Base-by-base conservation (phyloP, 2,888 invertebrate genomes). In the Nephrocerus scutellatus region DNA sequence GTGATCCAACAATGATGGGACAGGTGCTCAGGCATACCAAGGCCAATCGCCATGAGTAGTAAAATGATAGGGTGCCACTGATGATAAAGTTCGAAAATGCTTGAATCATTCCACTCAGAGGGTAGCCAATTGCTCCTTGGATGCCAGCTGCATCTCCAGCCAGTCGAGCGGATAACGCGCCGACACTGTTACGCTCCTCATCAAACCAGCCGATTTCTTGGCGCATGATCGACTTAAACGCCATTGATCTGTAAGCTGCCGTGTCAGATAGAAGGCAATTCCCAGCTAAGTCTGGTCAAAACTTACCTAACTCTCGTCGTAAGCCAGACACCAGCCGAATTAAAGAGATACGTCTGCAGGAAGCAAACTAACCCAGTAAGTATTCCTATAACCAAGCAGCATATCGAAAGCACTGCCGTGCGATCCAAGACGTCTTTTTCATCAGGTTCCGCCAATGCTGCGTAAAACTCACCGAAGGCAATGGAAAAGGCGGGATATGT, bases 181-280 rank as follows among this genome's bases (percentile, higher is more conserved):
- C 84, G 2, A 81, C 76, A 2, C 80, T 79, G 57, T 84, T 82
- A 2, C 60, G 51, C 0, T 79, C 72, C 23, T 79, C 71, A 56
- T 85, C 84, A 62, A 79, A 84, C 80, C 82, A 84, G 6, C 77
- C 81, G 45, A 84, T 76, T 54, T 84, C 84, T 57, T 84, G 86
- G 29, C 70, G 69, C 43, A 87, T 54, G 74, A 84, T 82, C 2
- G 81, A 72, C 30, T 65, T 68, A 52, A 84, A 84, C 0, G 79
- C 72, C 47, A 50, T 48, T 3, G 63, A 61, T 23, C 8, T 29
- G n/a, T 4, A 21, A 21, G 7, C 16, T 21, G 8, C n/a, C 24
- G 10, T 12, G 7, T 20, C 6, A 23, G n/a, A 23, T 9, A 6
- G 15, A 14, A 14, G 7, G 7, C 12, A 10, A 15, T 3, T 2